Evolutionary conservation across 2,113 vertebrate species (phyloP).

Genomic region (Pterophyllum scalare): DNA sequence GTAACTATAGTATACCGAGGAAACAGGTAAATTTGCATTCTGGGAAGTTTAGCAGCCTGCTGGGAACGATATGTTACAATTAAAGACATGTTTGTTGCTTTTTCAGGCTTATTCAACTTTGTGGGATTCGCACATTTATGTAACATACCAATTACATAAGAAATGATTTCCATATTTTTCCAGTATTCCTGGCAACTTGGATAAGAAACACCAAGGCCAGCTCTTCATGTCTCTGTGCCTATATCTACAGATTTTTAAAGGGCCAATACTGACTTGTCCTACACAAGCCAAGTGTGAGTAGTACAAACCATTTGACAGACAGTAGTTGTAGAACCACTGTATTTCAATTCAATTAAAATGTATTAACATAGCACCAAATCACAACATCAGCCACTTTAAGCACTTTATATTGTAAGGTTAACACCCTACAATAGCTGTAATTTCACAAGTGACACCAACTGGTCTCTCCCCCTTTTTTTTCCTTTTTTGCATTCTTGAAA

Average conservation of each 20-base stretch:
- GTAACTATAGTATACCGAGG: background rate
- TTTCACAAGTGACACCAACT: background rate
- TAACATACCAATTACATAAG: background rate
- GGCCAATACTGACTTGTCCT: background rate
- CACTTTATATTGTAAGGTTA: too few species aligned
- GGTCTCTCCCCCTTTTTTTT: fast-evolving
- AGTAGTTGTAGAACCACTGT: background rate
- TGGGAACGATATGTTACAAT: too few species aligned
- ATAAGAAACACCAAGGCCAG: background rate
- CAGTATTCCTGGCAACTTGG: background rate
- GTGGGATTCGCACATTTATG: background rate
- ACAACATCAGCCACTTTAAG: too few species aligned
- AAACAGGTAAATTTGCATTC: background rate
- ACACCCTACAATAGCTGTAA: background rate
- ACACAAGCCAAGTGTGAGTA: background rate
- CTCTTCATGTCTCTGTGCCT: background rate
- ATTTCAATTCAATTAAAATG: too few species aligned
- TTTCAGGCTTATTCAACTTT: background rate
- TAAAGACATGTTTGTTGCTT: background rate
- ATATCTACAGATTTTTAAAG: background rate
- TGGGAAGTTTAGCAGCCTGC: too few species aligned
- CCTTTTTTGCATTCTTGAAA: background rate
- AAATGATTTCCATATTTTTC: background rate
- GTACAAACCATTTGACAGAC: background rate
- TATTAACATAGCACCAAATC: too few species aligned